These are phyloP conservation scores for Galerucella nymphaeae DNA, from an alignment of 2,888 invertebrate species.

Conservation along the genomic window DNA sequence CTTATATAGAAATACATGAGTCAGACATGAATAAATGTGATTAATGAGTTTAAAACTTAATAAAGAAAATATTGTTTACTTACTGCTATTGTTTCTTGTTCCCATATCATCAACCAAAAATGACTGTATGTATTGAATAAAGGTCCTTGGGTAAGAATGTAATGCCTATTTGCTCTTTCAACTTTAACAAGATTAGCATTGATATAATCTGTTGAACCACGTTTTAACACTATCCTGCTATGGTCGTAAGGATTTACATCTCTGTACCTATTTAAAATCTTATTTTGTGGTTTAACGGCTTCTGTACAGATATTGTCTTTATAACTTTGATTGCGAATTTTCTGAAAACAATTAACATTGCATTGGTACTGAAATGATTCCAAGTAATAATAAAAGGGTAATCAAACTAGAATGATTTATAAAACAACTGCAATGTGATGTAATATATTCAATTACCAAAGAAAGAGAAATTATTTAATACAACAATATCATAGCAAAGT, in stretches of 20 bases:
- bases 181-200: constrained; percentile 94
- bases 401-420: neutral
- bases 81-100: constrained; percentile 84
- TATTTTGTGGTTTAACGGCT: constrained; percentile 82
- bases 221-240: constrained; percentile 82
- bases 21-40: neutral
- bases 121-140: constrained; percentile 87
- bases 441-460: neutral
- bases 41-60: neutral
- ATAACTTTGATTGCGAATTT: constrained; percentile 78
- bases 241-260: constrained; percentile 98
- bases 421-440: neutral
- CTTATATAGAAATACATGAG: neutral
- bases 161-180: constrained; percentile 84
- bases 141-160: constrained; percentile 97
- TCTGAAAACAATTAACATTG: constrained; percentile 74
- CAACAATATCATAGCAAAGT: neutral
- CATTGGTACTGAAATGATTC: neutral
- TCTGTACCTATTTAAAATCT: constrained; percentile 88
- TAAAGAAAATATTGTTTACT: constrained; percentile 13
- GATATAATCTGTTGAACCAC: constrained; percentile 86
- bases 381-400: neutral
- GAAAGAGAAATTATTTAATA: neutral
- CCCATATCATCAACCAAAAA: constrained; percentile 99
- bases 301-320: constrained; percentile 75